Evolutionary conservation across 2,797 vertebrate genomes (phyloP).

Genomic region (Poeciliopsis gracilis): DNA sequence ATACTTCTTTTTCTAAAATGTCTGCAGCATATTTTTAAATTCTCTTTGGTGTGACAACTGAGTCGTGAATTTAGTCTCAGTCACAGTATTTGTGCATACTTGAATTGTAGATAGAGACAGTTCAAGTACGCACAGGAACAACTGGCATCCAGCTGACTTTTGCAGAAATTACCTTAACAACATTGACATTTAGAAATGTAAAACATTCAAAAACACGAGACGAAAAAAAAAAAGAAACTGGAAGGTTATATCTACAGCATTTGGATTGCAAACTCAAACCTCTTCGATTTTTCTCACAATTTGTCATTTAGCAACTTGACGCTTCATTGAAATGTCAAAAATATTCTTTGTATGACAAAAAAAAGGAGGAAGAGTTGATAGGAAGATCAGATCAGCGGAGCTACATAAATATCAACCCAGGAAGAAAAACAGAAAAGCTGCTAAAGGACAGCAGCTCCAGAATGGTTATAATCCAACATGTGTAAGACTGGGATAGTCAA

Average conservation of each 20-base stretch:
- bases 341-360: background rate
- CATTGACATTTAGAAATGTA: background rate
- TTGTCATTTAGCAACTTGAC: background rate
- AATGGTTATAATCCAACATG: background rate
- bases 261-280: background rate
- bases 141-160: background rate
- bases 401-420: background rate
- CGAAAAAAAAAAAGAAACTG: background rate
- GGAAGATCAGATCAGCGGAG: background rate
- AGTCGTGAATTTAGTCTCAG: slow-evolving; percentile 10
- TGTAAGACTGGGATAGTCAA: background rate
- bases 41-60: slow-evolving; percentile 11
- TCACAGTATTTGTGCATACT: slow-evolving; percentile 5
- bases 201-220: background rate
- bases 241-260: slow-evolving; percentile 2
- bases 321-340: background rate
- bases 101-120: slow-evolving; percentile 10
- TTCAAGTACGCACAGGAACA: slow-evolving; percentile 7
- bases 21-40: slow-evolving; percentile 6
- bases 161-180: slow-evolving; percentile 3
- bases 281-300: background rate
- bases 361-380: background rate
- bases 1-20: background rate
- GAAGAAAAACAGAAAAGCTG: background rate
- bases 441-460: background rate